Percentiles rank a stretch among this genome's conserved stretches.
Conservation (phyloP, 2,888 invertebrate genomes). For the Uloborus plumipes region DNA sequence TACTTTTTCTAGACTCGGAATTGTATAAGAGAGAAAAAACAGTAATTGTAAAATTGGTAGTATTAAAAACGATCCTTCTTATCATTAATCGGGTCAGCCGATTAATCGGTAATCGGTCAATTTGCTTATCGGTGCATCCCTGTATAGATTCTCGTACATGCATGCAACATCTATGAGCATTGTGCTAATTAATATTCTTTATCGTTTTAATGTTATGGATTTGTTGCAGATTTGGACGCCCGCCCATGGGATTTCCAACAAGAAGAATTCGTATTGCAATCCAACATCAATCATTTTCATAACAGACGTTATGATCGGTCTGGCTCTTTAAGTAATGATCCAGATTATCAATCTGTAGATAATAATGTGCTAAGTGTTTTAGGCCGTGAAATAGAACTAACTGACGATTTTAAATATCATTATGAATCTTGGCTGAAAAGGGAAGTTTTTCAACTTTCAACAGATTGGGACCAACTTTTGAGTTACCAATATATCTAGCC, state of each 20-base stretch:
- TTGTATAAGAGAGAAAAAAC: too few species aligned
- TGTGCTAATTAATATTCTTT: too few species aligned
- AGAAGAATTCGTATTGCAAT: constrained; percentile 94
- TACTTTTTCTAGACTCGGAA: too few species aligned
- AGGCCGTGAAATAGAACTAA: constrained; percentile 84
- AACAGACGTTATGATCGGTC: constrained; percentile 83
- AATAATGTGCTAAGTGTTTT: constrained; percentile 86
- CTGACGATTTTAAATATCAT: constrained; percentile 91
- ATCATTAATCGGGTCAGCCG: too few species aligned
- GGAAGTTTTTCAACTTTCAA: constrained; percentile 88
- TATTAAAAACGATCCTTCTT: too few species aligned
- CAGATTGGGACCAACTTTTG: constrained; percentile 76
- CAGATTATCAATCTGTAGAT: constrained; percentile 79
- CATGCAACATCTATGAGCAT: too few species aligned
- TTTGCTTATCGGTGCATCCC: too few species aligned
- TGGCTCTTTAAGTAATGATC: constrained; percentile 69
- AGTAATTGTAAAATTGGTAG: too few species aligned
- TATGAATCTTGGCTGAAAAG: constrained; percentile 96
- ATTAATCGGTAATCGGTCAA: too few species aligned
- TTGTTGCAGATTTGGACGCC: constrained; percentile 80
- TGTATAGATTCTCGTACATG: too few species aligned
- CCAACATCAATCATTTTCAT: constrained; percentile 96
- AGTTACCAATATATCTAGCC: constrained; percentile 39
- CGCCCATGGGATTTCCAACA: constrained; percentile 95
- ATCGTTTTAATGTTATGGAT: neutral